phyloP scores from a whole-genome alignment of 1,140 invertebrate species.

The Cyphomyrmex costatus region DNA sequence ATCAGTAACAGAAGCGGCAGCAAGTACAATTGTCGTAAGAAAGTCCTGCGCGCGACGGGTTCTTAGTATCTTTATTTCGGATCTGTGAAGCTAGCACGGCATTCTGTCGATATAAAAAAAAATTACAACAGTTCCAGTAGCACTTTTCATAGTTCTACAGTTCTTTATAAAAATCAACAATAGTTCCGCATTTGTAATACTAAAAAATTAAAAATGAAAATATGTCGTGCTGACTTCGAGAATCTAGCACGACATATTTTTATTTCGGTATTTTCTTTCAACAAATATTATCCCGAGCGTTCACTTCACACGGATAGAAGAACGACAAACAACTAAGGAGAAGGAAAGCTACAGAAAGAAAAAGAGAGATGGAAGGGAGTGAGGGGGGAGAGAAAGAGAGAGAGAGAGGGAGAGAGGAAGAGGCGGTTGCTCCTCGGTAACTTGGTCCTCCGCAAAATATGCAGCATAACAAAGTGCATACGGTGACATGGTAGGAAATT shows the following conservation, averaged over 20 bases:
- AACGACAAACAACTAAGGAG: background rate
- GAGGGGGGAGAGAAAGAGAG: background rate
- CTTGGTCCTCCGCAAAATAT: slow-evolving; percentile 27
- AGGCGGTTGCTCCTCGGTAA: background rate
- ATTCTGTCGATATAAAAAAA: too few species aligned
- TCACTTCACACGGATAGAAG: slow-evolving; percentile 5
- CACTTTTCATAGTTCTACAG: too few species aligned
- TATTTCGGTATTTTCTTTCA: slow-evolving; percentile 23
- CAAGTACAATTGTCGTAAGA: slow-evolving; percentile 23
- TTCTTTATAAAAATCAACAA: too few species aligned
- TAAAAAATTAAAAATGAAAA: too few species aligned
- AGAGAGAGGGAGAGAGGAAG: background rate
- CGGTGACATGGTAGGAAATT: background rate
- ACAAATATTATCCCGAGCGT: slow-evolving; percentile 39
- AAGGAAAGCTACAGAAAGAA: background rate
- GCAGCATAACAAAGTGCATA: slow-evolving; percentile 31
- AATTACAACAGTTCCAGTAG: too few species aligned
- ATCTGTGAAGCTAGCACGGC: too few species aligned
- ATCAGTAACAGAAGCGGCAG: background rate
- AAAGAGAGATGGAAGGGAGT: background rate
- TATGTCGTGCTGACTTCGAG: too few species aligned
- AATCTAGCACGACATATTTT: too few species aligned
- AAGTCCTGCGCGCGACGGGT: background rate
- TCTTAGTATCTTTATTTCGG: slow-evolving; percentile 3
- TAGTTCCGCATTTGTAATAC: too few species aligned